Percentiles rank a stretch among this genome's conserved stretches.
These are phyloP conservation scores for Lepas anatifera DNA, from an alignment of 2,888 invertebrate species.

Conservation along the genomic window DNA sequence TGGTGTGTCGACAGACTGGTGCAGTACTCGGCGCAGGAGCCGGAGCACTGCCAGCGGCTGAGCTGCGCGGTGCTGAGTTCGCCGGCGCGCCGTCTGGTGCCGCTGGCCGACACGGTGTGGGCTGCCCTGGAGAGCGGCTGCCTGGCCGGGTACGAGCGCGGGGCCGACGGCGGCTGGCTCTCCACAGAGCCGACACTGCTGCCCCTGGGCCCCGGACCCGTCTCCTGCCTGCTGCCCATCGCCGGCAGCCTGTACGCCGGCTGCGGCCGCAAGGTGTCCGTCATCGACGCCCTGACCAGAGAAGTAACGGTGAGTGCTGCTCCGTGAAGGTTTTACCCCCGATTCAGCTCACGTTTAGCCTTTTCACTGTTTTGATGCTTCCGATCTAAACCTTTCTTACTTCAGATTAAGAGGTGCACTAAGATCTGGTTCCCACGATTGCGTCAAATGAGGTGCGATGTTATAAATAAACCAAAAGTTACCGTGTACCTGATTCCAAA, in stretches of 20 bases:
- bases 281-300: conserved; percentile 61
- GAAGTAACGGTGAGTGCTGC: conserved; percentile 51
- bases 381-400: too few species aligned
- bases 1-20: neutral
- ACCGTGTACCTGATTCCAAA: too few species aligned
- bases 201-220: conserved; percentile 54
- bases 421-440: too few species aligned
- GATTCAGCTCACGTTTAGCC: too few species aligned
- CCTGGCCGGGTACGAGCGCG: conserved; percentile 57
- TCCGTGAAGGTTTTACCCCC: too few species aligned
- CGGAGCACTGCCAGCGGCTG: conserved; percentile 10
- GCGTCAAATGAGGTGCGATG: too few species aligned
- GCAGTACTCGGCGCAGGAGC: conserved; percentile 13
- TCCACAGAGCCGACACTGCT: conserved; percentile 59
- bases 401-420: too few species aligned
- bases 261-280: conserved; percentile 71
- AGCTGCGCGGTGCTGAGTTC: conserved; percentile 15
- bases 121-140: conserved; percentile 71
- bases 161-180: conserved; percentile 49
- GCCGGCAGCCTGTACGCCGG: conserved; percentile 74
- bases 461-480: too few species aligned
- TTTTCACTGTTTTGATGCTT: too few species aligned
- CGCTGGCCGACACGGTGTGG: conserved; percentile 44
- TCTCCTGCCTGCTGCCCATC: conserved; percentile 56
- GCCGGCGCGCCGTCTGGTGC: conserved; percentile 49